Base-by-base conservation (phyloP, 1,140 invertebrate species). In the Aphelinus certus region DNA sequence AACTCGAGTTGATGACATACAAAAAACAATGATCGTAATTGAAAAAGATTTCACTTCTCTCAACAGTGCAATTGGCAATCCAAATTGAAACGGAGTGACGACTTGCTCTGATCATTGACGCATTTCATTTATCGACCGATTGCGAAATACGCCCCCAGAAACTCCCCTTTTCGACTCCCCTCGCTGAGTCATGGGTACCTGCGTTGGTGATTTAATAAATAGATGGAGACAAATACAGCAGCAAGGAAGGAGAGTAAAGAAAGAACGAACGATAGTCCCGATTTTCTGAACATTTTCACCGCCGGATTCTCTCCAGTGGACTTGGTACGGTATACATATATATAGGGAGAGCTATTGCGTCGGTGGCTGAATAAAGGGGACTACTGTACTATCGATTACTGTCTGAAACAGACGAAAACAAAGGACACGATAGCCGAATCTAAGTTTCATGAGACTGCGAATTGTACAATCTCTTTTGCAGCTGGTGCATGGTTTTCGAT, bases 61-160 rank as follows among this genome's bases (percentile, higher is more conserved):
- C 26, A 26, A 26, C 26, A 26, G 26, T 26, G 45, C 3, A 73
- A 73, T 55, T 62, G 46, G 60, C 47, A 58, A 53, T 60, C 26
- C 57, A 45, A 67, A 66, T 65, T 46, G 48, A 60, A 66, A 3
- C 43, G 7, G 7, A 72, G 51, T 60, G 47, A 60, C 56, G 49
- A 65, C 51, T 49, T 26, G 2, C 7, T 42, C 53, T 26, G n/a
- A 49, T 56, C 53, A 57, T 3, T 62, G 3, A 45, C 7, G 47
- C 46, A 4, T 10, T 46, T 47, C 42, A 9, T 9, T 45, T 63
- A 74, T 74, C 64, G 65, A 68, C 48, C 72, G 65, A 74, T 69
- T 68, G 65, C 65, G 60, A 68, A 74, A 48, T 46, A 74, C 72
- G 72, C 72, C 72, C 72, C 71, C 42, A 0, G 66, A 61, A 73